A percentile compares a stretch with the other conserved stretches of the same genome.
These are phyloP conservation scores for Camponotus fellah DNA, from an alignment of 2,888 invertebrate genomes.

Conservation along the genomic window DNA sequence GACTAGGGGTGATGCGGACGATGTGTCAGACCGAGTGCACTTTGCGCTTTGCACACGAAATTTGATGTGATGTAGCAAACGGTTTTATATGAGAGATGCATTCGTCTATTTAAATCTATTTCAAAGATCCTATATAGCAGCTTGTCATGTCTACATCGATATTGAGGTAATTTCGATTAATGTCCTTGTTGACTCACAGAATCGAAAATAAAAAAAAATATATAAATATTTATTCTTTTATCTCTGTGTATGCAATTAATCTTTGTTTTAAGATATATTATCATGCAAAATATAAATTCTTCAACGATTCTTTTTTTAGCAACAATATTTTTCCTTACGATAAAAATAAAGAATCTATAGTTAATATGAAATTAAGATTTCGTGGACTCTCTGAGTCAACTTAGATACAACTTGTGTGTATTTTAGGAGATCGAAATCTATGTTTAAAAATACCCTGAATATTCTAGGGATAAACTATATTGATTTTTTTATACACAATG, in stretches of 20 bases:
- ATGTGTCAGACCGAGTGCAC: slow-evolving; percentile 32
- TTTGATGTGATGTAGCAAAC: slow-evolving; percentile 57
- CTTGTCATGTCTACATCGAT: slow-evolving; percentile 19
- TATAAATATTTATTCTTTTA: background rate
- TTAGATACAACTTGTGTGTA: too few species aligned
- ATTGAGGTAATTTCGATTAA: background rate
- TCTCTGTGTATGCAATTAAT: background rate
- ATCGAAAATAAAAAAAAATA: background rate
- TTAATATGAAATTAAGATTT: background rate
- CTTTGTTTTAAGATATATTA: background rate
- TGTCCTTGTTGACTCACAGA: background rate
- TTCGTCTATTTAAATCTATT: slow-evolving; percentile 50
- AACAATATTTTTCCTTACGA: background rate
- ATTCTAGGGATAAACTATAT: slow-evolving; percentile 10
- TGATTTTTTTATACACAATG: slow-evolving; percentile 7
- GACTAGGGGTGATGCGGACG: background rate
- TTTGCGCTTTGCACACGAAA: slow-evolving; percentile 55
- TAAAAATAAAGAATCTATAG: background rate
- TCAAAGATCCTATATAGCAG: slow-evolving; percentile 18
- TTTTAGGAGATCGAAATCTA: slow-evolving; percentile 1
- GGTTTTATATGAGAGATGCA: slow-evolving; percentile 39
- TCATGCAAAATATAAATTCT: background rate
- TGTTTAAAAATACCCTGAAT: background rate
- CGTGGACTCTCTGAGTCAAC: background rate
- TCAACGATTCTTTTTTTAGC: background rate